Evolutionary conservation across 2,113 vertebrate species (phyloP).

Genomic region (Sturnira hondurensis): DNA sequence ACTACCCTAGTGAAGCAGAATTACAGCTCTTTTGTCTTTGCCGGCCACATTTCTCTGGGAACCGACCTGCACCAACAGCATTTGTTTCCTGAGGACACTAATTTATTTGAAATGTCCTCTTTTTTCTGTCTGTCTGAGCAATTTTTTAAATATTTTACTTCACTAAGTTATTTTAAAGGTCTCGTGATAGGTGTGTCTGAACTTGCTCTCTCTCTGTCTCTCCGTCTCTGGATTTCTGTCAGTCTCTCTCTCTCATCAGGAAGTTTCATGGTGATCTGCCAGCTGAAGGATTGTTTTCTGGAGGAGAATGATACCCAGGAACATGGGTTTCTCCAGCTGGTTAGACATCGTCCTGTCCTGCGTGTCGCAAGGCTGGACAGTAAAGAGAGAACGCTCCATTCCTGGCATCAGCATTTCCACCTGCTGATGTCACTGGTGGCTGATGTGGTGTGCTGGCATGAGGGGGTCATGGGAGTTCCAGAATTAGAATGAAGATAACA

Average conservation of each 20-base stretch:
- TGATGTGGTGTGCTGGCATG: too few species aligned
- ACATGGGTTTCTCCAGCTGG: background rate
- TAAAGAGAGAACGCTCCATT: background rate
- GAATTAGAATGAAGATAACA: too few species aligned
- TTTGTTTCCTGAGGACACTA: slow-evolving; percentile 81
- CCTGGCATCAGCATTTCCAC: background rate
- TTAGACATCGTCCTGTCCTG: background rate
- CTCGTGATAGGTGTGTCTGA: slow-evolving; percentile 88
- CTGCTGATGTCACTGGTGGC: background rate
- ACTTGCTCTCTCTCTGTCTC: slow-evolving; percentile 64
- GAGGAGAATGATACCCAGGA: slow-evolving; percentile 72
- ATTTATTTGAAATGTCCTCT: slow-evolving; percentile 76
- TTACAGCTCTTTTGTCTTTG: slow-evolving; percentile 85
- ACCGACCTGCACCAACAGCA: slow-evolving; percentile 65
- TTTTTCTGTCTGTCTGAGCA: slow-evolving; percentile 83
- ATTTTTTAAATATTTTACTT: slow-evolving; percentile 87
- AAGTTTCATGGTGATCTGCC: slow-evolving; percentile 70
- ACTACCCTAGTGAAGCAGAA: slow-evolving; percentile 89
- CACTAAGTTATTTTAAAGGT: slow-evolving; percentile 91
- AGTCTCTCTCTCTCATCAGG: slow-evolving; percentile 51
- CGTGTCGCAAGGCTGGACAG: background rate
- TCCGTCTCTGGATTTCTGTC: too few species aligned
- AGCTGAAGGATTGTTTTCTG: slow-evolving; percentile 79
- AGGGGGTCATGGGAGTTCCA: too few species aligned
- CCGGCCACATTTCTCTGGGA: slow-evolving; percentile 80